Conservation (phyloP, 2,888 invertebrate genomes). For the Cordilura impudica region DNA sequence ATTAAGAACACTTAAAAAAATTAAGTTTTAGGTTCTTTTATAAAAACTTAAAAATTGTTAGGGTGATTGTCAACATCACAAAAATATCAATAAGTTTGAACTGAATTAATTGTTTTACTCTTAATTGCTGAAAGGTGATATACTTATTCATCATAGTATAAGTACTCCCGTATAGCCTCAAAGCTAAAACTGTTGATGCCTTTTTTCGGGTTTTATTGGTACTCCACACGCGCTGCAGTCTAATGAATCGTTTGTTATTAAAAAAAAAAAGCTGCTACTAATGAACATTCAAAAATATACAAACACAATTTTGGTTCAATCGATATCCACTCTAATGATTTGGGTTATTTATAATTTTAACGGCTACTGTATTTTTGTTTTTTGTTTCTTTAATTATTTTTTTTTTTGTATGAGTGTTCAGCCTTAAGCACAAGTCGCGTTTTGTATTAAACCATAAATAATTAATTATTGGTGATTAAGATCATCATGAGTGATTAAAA, state of each 20-base stretch:
- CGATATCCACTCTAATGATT: constrained; percentile 38
- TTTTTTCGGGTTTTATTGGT: constrained; percentile 21
- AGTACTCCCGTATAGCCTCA: background rate
- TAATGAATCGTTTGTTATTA: constrained; percentile 29
- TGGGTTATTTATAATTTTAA: constrained; percentile 49
- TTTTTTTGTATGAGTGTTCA: background rate
- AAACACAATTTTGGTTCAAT: constrained; percentile 22
- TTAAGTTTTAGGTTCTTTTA: no score
- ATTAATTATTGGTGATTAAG: constrained; percentile 44
- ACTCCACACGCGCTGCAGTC: constrained; percentile 39
- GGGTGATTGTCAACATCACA: no score
- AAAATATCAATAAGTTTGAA: no score
- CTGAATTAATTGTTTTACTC: no score
- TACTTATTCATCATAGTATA: background rate
- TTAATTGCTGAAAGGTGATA: no score
- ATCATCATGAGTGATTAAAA: constrained; percentile 41
- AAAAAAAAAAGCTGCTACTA: constrained; percentile 34
- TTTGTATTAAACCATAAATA: constrained; percentile 24
- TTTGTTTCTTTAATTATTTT: background rate
- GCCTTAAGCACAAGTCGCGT: constrained; percentile 21
- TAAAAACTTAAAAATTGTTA: no score
- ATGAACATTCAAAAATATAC: background rate
- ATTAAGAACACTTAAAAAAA: no score
- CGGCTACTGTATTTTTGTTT: constrained; percentile 46
- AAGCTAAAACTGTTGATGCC: constrained; percentile 5